phyloP scores from a whole-genome alignment of 2,888 invertebrate species.

The Pharmacophagus antenor region DNA sequence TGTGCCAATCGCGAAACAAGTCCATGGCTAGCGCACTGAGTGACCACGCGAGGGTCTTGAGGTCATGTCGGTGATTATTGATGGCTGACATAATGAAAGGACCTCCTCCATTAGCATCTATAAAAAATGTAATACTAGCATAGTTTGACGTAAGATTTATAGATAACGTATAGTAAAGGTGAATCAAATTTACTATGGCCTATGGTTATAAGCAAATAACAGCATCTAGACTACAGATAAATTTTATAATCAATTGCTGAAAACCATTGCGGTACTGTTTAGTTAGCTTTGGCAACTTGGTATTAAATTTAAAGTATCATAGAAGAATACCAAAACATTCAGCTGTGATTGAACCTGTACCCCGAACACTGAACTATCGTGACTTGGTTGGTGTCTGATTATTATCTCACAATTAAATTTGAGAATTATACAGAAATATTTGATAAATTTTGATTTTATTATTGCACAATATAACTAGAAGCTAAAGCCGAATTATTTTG shows the following conservation, averaged over 20 bases:
- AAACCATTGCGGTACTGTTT: neutral
- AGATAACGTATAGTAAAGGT: neutral
- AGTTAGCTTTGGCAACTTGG: neutral
- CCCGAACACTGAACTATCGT: too few species aligned
- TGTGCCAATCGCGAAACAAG: conserved; percentile 59
- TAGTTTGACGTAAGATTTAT: neutral
- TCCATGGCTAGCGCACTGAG: conserved; percentile 62
- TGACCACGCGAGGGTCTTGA: conserved; percentile 54
- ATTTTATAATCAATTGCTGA: neutral
- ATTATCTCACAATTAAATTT: too few species aligned
- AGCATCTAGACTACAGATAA: neutral
- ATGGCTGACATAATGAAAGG: conserved; percentile 33
- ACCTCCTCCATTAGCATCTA: neutral
- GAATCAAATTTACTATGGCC: neutral
- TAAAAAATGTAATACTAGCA: neutral
- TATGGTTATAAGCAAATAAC: neutral
- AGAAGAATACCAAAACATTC: neutral
- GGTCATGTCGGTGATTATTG: conserved; percentile 55
- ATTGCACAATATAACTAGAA: too few species aligned
- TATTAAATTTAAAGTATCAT: too few species aligned
- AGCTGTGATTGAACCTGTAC: too few species aligned
- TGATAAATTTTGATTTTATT: too few species aligned
- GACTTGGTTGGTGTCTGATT: too few species aligned
- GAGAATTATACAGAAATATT: too few species aligned
- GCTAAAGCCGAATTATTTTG: too few species aligned